A percentile compares a stretch with the other conserved stretches of the same genome.
Evolutionary conservation across 2,113 vertebrate genomes (phyloP).

Genomic region (Peucedramus taeniatus): DNA sequence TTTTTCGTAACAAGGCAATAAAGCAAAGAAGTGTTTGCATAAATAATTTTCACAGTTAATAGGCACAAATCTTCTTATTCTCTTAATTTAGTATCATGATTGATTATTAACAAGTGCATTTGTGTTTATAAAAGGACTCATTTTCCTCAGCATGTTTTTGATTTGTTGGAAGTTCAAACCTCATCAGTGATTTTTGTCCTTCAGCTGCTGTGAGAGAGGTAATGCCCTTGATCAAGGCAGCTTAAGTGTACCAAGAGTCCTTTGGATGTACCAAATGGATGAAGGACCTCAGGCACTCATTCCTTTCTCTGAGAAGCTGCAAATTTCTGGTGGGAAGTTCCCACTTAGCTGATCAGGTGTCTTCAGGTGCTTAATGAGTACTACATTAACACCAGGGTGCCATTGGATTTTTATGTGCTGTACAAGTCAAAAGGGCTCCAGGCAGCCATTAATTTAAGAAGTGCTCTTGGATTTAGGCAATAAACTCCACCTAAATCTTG

Average conservation of each 20-base stretch:
- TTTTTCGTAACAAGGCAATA: not conserved
- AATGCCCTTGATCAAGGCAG: not conserved
- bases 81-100: not conserved
- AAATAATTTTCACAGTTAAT: not conserved
- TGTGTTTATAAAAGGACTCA: not conserved
- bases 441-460: not conserved
- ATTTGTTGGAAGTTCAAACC: not conserved
- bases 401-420: not conserved
- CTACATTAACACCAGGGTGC: not conserved
- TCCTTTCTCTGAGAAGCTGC: not conserved
- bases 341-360: not conserved
- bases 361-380: not conserved
- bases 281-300: not conserved
- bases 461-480: not conserved
- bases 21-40: not conserved
- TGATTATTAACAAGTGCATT: not conserved
- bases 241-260: not conserved
- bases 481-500: not conserved
- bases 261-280: not conserved
- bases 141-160: not conserved
- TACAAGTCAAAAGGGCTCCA: not conserved
- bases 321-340: not conserved
- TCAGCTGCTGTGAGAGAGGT: not conserved
- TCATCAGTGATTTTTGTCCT: not conserved
- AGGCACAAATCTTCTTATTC: not conserved